Percentiles rank a stretch among this genome's conserved stretches.
Evolutionary conservation across 2,797 vertebrate species (phyloP).

Genomic region (Phoxinus dragarum): DNA sequence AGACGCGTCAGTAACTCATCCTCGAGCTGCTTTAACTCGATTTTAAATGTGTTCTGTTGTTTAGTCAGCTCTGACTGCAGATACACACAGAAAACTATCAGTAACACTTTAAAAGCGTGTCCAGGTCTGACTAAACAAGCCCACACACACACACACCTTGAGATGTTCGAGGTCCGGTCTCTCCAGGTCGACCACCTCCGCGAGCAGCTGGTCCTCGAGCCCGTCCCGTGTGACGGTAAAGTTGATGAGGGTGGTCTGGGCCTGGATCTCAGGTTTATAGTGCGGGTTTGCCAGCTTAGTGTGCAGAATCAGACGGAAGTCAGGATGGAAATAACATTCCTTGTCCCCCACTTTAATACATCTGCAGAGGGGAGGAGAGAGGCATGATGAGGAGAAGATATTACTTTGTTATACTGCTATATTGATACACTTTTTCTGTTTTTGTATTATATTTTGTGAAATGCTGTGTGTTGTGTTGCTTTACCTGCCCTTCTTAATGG

Average conservation of each 20-base stretch:
- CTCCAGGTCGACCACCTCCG: conserved; percentile 80
- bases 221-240: conserved; percentile 76
- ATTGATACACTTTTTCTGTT: background rate
- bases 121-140: conserved; percentile 1
- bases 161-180: conserved; percentile 77
- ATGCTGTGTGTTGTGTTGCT: background rate
- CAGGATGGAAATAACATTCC: conserved; percentile 76
- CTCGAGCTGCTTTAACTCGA: conserved; percentile 85
- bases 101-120: background rate
- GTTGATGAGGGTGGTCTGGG: conserved; percentile 80
- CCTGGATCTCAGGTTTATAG: conserved; percentile 82
- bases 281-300: conserved; percentile 81
- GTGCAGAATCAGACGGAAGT: conserved; percentile 80
- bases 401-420: background rate
- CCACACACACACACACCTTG: conserved; percentile 67
- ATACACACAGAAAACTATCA: background rate
- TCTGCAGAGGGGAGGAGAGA: conserved; percentile 59
- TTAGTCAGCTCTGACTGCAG: conserved; percentile 79
- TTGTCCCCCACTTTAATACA: conserved; percentile 85
- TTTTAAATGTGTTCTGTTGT: conserved; percentile 88
- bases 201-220: conserved; percentile 81
- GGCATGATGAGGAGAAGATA: background rate
- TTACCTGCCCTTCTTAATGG: conserved; percentile 84
- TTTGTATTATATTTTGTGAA: background rate
- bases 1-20: conserved; percentile 80